Conservation (phyloP, 92 coral and sea anemone species). For the Isaurus tuberculatus region DNA sequence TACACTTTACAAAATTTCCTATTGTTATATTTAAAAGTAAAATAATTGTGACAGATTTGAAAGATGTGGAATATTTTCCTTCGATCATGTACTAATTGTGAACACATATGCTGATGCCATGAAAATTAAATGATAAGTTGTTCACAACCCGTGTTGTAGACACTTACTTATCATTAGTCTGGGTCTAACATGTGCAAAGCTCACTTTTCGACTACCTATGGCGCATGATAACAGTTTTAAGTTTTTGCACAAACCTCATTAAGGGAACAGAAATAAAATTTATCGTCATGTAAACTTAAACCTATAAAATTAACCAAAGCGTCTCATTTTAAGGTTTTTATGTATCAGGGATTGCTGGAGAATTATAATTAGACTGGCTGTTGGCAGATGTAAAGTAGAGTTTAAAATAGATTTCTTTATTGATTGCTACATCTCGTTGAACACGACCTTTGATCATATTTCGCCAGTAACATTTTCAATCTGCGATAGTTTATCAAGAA, state of each 20-base stretch:
- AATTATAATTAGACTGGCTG: neutral
- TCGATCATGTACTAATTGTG: too few relatives aligned
- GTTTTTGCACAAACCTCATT: neutral
- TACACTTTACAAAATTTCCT: neutral
- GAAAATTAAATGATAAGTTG: too few relatives aligned
- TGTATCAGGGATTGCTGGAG: neutral
- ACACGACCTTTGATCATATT: neutral
- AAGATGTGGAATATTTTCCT: too few relatives aligned
- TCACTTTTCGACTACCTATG: too few relatives aligned
- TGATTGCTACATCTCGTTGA: constrained; percentile 1
- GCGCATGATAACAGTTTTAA: too few relatives aligned
- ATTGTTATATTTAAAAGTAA: neutral
- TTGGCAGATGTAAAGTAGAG: neutral
- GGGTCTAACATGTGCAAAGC: too few relatives aligned
- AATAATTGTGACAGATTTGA: neutral
- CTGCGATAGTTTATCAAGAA: neutral
- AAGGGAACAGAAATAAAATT: neutral
- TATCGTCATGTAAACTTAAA: neutral
- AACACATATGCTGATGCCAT: too few relatives aligned
- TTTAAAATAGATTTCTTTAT: neutral
- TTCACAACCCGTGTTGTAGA: too few relatives aligned
- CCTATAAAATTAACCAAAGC: neutral
- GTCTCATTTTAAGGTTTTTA: constrained; percentile 28
- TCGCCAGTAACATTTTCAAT: neutral
- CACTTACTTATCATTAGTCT: too few relatives aligned